Percentiles rank a stretch among this genome's conserved stretches.
These are phyloP conservation scores for Acleris cristana DNA, from an alignment of 2,888 invertebrate species.

Conservation along the genomic window DNA sequence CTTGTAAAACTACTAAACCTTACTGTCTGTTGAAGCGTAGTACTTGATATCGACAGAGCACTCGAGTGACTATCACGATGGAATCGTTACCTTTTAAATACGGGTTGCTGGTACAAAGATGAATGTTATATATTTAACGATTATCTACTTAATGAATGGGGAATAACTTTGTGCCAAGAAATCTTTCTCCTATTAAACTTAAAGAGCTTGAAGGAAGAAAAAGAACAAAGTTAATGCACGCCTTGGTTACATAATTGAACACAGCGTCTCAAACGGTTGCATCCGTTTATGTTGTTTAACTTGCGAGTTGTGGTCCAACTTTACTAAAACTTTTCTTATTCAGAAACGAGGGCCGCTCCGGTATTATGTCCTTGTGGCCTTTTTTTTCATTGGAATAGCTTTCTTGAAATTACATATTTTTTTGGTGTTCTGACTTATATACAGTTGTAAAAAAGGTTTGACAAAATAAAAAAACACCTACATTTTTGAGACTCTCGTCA, in stretches of 20 bases:
- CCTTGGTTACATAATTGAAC: constrained; percentile 67
- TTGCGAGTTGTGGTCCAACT: constrained; percentile 54
- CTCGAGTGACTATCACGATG: constrained; percentile 4
- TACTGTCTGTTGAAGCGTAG: constrained; percentile 21
- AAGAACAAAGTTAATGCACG: constrained; percentile 35
- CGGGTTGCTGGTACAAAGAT: neutral
- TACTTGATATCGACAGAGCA: constrained; percentile 16
- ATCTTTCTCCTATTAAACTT: constrained; percentile 14
- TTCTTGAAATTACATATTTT: no score
- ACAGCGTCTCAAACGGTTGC: constrained; percentile 71
- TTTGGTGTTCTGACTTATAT: no score
- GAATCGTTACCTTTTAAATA: no score
- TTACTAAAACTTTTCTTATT: constrained; percentile 39
- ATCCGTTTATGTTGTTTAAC: constrained; percentile 69
- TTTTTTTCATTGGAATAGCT: neutral
- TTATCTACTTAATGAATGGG: neutral
- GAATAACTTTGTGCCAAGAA: neutral
- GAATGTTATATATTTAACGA: neutral
- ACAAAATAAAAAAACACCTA: no score
- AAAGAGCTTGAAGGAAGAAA: neutral
- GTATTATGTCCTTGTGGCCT: constrained; percentile 1
- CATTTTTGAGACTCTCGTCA: no score
- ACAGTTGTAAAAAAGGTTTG: no score
- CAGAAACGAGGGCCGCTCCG: constrained; percentile 18
- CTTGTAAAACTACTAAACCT: constrained; percentile 23